Conservation (phyloP, 2,113 vertebrate genomes). For the Oreochromis spilurus region DNA sequence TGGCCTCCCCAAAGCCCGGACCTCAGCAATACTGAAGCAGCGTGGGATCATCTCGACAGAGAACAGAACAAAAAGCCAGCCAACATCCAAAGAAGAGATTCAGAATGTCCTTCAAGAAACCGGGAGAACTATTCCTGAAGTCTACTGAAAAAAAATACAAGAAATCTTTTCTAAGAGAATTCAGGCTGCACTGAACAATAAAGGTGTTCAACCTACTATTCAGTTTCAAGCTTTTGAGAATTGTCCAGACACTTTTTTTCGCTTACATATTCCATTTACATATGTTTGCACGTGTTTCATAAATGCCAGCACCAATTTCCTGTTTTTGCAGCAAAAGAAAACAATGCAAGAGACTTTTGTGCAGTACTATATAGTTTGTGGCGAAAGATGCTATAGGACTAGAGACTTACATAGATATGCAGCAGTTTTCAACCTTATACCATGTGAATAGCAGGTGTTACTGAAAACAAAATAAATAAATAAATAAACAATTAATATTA, state of each 20-base stretch:
- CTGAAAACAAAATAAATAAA: neutral
- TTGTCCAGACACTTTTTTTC: accelerated
- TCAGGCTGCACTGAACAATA: neutral
- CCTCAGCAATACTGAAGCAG: neutral
- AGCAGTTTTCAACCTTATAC: neutral
- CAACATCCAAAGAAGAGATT: neutral
- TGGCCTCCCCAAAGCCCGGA: neutral
- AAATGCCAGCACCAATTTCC: neutral
- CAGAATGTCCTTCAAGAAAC: neutral
- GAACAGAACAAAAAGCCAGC: neutral
- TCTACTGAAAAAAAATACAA: neutral
- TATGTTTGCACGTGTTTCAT: neutral
- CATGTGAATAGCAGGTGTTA: neutral
- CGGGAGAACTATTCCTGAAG: accelerated
- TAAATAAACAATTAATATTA: neutral
- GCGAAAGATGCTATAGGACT: accelerated
- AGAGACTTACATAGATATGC: neutral
- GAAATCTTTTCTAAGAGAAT: neutral
- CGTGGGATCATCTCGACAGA: neutral
- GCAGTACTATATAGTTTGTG: neutral
- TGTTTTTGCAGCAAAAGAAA: accelerated
- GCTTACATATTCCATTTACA: neutral
- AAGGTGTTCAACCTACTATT: neutral
- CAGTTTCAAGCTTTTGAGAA: neutral
- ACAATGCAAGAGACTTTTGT: accelerated